A percentile compares a stretch with the other conserved stretches of the same genome.
These are phyloP conservation scores for Silurus glanis DNA, from an alignment of 2,113 vertebrate genomes.

Conservation along the genomic window DNA sequence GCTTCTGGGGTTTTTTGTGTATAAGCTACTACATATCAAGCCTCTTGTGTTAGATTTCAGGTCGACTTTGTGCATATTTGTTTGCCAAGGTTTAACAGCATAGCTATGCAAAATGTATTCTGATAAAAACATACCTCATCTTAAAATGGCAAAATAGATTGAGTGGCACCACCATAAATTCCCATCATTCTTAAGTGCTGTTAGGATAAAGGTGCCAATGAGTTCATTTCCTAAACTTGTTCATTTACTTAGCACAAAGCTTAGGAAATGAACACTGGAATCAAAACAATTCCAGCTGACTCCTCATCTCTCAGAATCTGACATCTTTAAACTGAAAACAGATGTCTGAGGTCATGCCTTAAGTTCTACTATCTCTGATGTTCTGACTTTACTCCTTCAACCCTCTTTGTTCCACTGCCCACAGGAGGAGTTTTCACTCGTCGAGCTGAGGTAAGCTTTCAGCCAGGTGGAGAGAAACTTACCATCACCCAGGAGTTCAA, in stretches of 20 bases:
- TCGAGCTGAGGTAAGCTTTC: conserved; percentile 84
- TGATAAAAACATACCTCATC: background rate
- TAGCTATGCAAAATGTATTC: background rate
- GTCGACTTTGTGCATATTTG: background rate
- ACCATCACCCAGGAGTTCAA: conserved; percentile 83
- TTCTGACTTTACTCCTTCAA: background rate
- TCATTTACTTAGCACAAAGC: background rate
- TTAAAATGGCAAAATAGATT: background rate
- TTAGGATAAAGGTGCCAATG: background rate
- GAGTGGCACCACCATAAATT: background rate
- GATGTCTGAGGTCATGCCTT: conserved; percentile 20
- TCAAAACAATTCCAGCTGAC: conserved; percentile 37
- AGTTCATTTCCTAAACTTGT: background rate
- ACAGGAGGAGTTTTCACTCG: conserved; percentile 86
- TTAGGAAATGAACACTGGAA: background rate
- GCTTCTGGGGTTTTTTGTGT: background rate
- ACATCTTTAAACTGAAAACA: conserved; percentile 21
- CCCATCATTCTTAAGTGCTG: background rate
- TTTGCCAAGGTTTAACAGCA: background rate
- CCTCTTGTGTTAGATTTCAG: background rate
- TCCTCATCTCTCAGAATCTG: background rate
- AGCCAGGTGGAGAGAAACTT: conserved; percentile 80
- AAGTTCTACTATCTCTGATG: background rate
- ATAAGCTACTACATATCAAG: background rate
- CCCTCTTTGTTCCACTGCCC: conserved; percentile 31